These are phyloP conservation scores for Patiria pectinifera DNA, from an alignment of 53 echinoderm and acorn worm genomes.

Conservation along the genomic window DNA sequence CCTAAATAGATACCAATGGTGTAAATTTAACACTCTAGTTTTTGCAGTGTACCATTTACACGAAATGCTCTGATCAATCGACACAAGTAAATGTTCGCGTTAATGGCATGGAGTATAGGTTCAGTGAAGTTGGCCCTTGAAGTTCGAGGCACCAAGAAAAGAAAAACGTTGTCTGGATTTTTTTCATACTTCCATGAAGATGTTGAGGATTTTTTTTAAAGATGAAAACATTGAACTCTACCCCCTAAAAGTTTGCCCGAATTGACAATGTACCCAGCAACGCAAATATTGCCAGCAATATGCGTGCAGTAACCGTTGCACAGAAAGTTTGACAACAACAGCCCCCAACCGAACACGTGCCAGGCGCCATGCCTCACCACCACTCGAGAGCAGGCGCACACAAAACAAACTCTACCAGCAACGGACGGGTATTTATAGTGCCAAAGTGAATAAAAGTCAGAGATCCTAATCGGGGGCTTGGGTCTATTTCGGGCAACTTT, in stretches of 20 bases:
- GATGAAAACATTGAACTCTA: no score
- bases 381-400: neutral
- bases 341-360: constrained; percentile 18
- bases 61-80: no score
- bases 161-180: no score
- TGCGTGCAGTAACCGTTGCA: neutral
- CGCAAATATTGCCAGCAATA: neutral
- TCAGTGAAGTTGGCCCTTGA: no score
- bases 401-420: neutral
- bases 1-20: no score
- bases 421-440: neutral
- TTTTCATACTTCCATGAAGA: no score
- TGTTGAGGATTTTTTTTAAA: no score
- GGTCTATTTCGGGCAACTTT: constrained; percentile 17
- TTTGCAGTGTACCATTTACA: no score
- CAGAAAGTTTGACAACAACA: neutral
- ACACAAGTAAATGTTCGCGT: no score
- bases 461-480: constrained; percentile 9
- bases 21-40: no score
- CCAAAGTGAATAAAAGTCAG: neutral
- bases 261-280: constrained; percentile 19
- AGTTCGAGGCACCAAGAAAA: no score
- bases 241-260: neutral
- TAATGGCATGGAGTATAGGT: no score
- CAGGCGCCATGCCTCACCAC: constrained; percentile 19